Evolutionary conservation across 1,140 invertebrate species (phyloP).

Genomic region (Cyphomyrmex costatus): DNA sequence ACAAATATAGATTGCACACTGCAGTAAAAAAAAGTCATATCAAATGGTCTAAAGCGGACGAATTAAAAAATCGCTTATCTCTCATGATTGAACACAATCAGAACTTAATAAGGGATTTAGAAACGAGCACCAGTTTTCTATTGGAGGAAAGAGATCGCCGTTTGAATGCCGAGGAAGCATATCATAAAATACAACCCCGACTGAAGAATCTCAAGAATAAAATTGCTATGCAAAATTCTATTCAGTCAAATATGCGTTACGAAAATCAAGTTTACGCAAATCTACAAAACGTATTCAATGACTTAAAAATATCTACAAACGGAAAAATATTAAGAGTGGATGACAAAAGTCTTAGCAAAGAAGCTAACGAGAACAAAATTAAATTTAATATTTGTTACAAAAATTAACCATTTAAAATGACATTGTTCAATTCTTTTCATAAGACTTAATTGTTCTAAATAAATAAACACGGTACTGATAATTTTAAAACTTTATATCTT

Average conservation of each 20-base stretch:
- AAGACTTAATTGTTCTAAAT: neutral
- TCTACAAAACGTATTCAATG: constrained; percentile 41
- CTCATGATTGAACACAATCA: constrained; percentile 49
- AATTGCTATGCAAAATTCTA: constrained; percentile 32
- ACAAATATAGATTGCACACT: neutral
- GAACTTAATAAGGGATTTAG: constrained; percentile 37
- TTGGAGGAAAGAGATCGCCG: constrained; percentile 26
- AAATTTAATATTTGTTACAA: neutral
- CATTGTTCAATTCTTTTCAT: neutral
- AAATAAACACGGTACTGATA: neutral
- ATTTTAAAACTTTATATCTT: neutral
- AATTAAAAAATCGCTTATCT: constrained; percentile 32
- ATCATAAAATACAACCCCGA: constrained; percentile 43
- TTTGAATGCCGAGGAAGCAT: constrained; percentile 36
- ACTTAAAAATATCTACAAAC: constrained; percentile 41
- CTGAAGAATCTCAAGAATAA: constrained; percentile 55
- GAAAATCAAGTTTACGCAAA: constrained; percentile 42
- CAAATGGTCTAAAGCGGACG: neutral
- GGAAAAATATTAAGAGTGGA: neutral
- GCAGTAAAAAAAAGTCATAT: neutral
- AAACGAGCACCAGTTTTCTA: constrained; percentile 30
- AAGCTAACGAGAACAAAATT: neutral
- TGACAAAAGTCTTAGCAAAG: neutral
- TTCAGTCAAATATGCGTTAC: neutral
- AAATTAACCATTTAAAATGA: neutral